A percentile compares a stretch with the other conserved stretches of the same genome.
Conservation (phyloP, 2,113 vertebrate species). For the Lagopus muta region DNA sequence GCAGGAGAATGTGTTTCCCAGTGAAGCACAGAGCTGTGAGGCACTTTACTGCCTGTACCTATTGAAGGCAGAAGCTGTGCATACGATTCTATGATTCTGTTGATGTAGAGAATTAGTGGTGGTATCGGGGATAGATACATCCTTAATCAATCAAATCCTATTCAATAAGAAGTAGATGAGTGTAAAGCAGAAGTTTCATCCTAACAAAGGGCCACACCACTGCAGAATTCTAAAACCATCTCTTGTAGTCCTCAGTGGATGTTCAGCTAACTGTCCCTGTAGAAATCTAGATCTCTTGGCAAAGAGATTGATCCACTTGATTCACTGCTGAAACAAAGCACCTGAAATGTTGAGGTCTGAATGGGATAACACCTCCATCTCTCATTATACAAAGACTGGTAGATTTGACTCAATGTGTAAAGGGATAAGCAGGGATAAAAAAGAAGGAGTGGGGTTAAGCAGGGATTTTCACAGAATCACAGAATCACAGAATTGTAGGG, state of each 20-base stretch:
- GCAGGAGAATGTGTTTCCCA: not conserved
- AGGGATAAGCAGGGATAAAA: not conserved
- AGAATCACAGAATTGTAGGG: no score
- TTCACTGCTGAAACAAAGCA: not conserved
- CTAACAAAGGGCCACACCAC: not conserved
- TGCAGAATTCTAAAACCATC: not conserved
- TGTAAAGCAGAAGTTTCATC: not conserved
- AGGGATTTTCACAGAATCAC: not conserved
- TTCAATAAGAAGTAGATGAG: not conserved
- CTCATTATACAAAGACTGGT: accelerated
- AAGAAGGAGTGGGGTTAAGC: not conserved
- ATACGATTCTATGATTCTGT: not conserved
- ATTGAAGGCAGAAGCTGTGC: not conserved
- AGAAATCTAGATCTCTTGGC: not conserved
- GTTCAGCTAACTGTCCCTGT: not conserved
- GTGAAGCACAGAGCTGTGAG: accelerated
- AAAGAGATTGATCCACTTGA: not conserved
- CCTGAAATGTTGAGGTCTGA: not conserved
- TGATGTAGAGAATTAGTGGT: not conserved
- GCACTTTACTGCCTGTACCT: accelerated
- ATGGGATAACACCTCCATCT: not conserved
- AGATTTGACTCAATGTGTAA: not conserved
- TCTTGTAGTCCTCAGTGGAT: not conserved
- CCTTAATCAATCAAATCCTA: not conserved
- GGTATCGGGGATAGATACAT: not conserved